Percentiles rank a stretch among this genome's conserved stretches.
Conservation (phyloP, 2,113 vertebrate genomes). For the Charina bottae region DNA sequence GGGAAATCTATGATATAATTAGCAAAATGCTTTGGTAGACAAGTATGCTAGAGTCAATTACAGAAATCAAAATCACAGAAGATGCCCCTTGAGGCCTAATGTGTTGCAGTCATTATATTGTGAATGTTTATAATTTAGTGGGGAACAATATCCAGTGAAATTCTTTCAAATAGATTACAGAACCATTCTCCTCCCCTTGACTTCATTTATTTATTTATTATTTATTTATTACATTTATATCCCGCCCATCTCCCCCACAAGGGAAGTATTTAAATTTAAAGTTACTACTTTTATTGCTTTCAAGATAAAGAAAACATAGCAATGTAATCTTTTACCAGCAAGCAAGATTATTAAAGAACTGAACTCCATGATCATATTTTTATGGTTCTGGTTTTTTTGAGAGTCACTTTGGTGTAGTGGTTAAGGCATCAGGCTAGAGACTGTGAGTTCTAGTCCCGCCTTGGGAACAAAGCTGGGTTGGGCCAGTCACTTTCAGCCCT, state of each 20-base stretch:
- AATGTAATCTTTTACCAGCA: conserved; percentile 25
- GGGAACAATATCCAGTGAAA: conserved; percentile 73
- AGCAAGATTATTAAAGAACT: background rate
- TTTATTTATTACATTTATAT: no score
- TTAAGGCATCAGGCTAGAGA: background rate
- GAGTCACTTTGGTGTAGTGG: background rate
- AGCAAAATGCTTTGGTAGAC: conserved; percentile 78
- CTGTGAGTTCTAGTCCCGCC: background rate
- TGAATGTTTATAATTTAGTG: conserved; percentile 75
- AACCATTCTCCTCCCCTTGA: conserved; percentile 40
- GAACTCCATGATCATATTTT: conserved; percentile 11
- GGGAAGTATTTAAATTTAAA: no score
- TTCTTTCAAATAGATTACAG: conserved; percentile 61
- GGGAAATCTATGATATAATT: conserved; percentile 92
- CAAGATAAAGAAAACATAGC: conserved; percentile 51
- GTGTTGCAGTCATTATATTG: conserved; percentile 76
- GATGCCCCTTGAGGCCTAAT: conserved; percentile 68
- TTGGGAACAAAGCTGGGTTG: background rate
- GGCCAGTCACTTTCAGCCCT: background rate
- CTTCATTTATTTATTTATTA: conserved; percentile 18
- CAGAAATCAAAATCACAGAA: conserved; percentile 80
- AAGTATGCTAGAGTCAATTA: conserved; percentile 67
- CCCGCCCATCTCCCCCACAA: no score
- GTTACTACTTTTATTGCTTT: conserved; percentile 30
- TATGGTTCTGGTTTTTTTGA: background rate